Conservation (phyloP, 2,797 vertebrate species). For the Chrosomus eos region DNA sequence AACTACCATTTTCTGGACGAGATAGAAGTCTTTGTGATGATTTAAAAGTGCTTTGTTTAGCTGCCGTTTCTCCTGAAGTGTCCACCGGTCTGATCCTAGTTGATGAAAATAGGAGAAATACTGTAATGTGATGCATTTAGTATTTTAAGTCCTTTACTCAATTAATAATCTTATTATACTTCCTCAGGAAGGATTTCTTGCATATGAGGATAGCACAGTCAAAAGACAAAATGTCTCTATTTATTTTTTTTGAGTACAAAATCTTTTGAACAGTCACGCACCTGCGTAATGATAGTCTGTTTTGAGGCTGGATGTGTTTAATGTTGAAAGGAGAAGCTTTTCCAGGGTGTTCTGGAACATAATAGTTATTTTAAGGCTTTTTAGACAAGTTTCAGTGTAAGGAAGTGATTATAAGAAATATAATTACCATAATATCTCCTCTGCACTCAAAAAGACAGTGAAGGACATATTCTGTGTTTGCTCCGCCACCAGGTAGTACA, state of each 20-base stretch:
- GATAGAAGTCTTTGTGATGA: constrained; percentile 90
- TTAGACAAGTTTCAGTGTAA: neutral
- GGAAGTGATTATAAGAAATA: neutral
- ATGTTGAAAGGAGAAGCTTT: constrained; percentile 81
- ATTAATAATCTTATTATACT: neutral
- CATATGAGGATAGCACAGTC: neutral
- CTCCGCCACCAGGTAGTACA: constrained; percentile 86
- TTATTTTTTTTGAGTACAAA: neutral
- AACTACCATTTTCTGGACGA: constrained; percentile 89
- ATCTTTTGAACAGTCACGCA: constrained; percentile 64
- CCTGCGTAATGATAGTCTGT: constrained; percentile 88
- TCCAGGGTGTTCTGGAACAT: constrained; percentile 80
- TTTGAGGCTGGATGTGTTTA: constrained; percentile 78
- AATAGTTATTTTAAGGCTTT: neutral
- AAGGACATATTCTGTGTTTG: constrained; percentile 86
- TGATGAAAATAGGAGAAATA: neutral
- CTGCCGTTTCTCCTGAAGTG: constrained; percentile 82
- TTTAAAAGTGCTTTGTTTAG: constrained; percentile 85
- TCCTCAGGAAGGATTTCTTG: neutral
- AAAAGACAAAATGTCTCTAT: neutral
- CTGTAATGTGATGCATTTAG: neutral
- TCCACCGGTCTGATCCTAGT: constrained; percentile 81
- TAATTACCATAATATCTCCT: constrained; percentile 91
- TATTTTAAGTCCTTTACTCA: neutral
- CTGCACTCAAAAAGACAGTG: constrained; percentile 88